Evolutionary conservation across 2,888 invertebrate genomes (phyloP).

Genomic region (Callyntrura sp.): DNA sequence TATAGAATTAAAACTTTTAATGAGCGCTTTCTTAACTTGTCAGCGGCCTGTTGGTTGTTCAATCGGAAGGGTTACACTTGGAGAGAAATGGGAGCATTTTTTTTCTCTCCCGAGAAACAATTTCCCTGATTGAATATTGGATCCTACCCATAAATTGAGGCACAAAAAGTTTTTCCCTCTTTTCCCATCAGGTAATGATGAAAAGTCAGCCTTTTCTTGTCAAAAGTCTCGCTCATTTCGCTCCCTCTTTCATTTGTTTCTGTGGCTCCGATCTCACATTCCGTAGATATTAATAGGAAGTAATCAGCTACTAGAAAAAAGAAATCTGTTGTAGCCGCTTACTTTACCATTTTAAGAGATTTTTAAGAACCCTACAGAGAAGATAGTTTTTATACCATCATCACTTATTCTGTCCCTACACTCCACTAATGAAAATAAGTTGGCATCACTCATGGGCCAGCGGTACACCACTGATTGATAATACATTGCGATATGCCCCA

Average conservation of each 20-base stretch:
- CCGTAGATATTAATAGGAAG: background rate
- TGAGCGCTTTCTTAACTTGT: slow-evolving; percentile 56
- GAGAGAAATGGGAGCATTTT: slow-evolving; percentile 4
- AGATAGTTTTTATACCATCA: background rate
- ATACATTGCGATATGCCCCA: background rate
- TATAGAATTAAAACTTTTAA: slow-evolving; percentile 58
- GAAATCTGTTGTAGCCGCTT: background rate
- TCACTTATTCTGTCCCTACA: slow-evolving; percentile 11
- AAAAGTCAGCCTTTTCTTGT: slow-evolving; percentile 53
- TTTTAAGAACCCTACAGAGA: background rate
- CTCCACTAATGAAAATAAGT: slow-evolving; percentile 32
- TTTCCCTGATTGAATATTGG: slow-evolving; percentile 54
- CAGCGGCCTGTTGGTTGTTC: slow-evolving; percentile 37
- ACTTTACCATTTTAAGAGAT: background rate
- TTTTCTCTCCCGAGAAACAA: slow-evolving; percentile 24
- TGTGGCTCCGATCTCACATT: background rate
- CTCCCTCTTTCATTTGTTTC: background rate
- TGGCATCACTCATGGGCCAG: slow-evolving; percentile 8
- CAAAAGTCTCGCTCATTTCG: background rate
- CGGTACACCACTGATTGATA: slow-evolving; percentile 20
- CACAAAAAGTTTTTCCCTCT: slow-evolving; percentile 1
- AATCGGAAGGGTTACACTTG: slow-evolving; percentile 28
- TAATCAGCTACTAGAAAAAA: background rate
- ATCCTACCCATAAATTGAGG: slow-evolving; percentile 50
- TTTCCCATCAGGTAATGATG: slow-evolving; percentile 47